Evolutionary conservation across 30 jellyfish, hydroid and myxozoan genomes (phyloP).

Genomic region (Haliclystus octoradiatus): DNA sequence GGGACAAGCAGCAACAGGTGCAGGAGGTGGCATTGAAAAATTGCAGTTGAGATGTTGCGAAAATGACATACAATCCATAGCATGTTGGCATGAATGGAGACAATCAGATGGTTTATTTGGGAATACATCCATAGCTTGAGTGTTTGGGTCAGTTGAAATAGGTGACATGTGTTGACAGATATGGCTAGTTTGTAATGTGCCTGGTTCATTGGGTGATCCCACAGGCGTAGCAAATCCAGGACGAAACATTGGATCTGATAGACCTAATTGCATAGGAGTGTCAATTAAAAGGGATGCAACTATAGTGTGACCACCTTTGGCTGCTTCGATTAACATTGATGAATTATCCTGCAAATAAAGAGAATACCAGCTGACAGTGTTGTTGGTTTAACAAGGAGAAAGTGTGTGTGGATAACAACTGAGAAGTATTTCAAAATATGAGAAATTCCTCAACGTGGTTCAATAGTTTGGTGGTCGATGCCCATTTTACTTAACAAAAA

Average conservation of each 20-base stretch:
- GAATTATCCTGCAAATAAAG: constrained; percentile 82
- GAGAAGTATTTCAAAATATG: background rate
- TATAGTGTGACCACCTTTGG: constrained; percentile 97
- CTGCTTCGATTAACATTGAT: constrained; percentile 95
- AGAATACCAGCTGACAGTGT: too few species aligned
- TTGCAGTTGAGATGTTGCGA: too few species aligned
- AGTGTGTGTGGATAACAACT: background rate
- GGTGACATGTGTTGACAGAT: constrained; percentile 24
- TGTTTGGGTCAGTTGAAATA: background rate
- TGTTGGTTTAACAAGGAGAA: too few species aligned
- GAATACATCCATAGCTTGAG: background rate
- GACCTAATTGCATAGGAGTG: constrained; percentile 61
- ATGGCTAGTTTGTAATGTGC: constrained; percentile 1
- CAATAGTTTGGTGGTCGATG: background rate
- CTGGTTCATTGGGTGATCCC: constrained; percentile 51
- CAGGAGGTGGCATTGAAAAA: too few species aligned
- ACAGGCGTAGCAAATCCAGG: constrained; percentile 94
- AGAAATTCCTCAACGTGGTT: background rate
- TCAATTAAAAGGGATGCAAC: constrained; percentile 86
- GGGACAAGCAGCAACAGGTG: too few species aligned
- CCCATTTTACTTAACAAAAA: background rate
- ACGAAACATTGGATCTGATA: constrained; percentile 52
- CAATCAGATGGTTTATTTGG: background rate
- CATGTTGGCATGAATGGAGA: background rate
- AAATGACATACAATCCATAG: background rate